Percentiles rank a stretch among this genome's conserved stretches.
These are phyloP conservation scores for Grapholita molesta DNA, from an alignment of 1,140 invertebrate species.

Conservation along the genomic window DNA sequence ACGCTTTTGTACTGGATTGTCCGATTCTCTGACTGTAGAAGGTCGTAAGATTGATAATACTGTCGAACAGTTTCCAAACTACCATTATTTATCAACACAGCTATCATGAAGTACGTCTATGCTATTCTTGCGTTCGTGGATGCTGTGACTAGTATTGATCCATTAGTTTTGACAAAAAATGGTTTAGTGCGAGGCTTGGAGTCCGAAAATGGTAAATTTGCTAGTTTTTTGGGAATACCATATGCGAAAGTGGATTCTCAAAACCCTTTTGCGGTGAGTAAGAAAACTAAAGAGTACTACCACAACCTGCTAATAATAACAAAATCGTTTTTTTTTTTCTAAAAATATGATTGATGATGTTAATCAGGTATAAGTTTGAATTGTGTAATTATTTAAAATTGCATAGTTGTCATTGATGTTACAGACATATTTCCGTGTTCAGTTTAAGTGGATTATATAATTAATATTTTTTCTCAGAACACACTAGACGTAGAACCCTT, in stretches of 20 bases:
- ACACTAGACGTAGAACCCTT: not conserved
- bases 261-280: not conserved
- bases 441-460: too few species aligned
- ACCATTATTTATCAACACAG: not conserved
- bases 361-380: too few species aligned
- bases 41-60: not conserved
- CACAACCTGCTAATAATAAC: too few species aligned
- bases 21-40: too few species aligned
- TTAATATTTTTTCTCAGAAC: not conserved
- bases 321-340: too few species aligned
- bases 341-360: too few species aligned
- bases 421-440: too few species aligned
- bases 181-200: not conserved
- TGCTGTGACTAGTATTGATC: not conserved
- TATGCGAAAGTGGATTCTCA: not conserved
- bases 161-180: not conserved
- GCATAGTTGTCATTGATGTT: too few species aligned
- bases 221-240: not conserved
- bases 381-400: too few species aligned
- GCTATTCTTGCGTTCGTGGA: not conserved
- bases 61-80: not conserved
- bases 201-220: not conserved
- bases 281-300: too few species aligned
- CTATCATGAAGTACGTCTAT: not conserved
- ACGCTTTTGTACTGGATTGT: too few species aligned